Base-by-base conservation (phyloP, 2,797 vertebrate genomes). In the Acropternis orthonyx region DNA sequence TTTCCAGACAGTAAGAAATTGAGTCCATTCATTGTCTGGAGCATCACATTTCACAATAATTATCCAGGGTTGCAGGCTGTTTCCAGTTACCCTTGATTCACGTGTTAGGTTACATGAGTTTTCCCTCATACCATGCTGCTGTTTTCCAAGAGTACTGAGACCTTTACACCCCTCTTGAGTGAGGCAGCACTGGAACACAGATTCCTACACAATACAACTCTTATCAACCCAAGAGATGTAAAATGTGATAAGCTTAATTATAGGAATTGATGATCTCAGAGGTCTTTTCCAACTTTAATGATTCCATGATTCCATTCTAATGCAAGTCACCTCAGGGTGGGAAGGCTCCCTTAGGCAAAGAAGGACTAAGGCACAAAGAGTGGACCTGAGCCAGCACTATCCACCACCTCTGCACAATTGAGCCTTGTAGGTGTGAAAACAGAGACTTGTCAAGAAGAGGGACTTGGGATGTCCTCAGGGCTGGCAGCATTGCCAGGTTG, bases 1-100 rank as follows among this genome's bases (percentile, higher is more conserved):
- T 88, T 78, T 88, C 58, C 43, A 89, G 73, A 78, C 73, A 79
- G 20, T 49, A 48, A 59, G 66, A 91, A 85, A 58, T 55, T 12
- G 55, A 84, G n/a, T 49, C 72, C 28, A 23, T 78, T 78, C 39
- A 62, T 43, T 78, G 87, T 52, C 87, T 89, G 82, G 73, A 86
- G 78, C 55, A 86, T 89, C 69, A 41, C 18, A 36, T 96, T 91
- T 88, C 93, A 43, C 82, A 84, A 5, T 54, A 77, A 84, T 88
- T 85, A 83, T 8, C 52, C 2, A 1, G 21, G 39, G 92, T 82
- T 34, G 22, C 32, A 62, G 76, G 20, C 61, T 59, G 73, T 62
- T 95, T 88, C 82, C 69, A 69, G 37, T 75, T 77, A 44, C 9
- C 8, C 2, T 12, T 68, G 55, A 55, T 48, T 62, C 46, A 62